Base-by-base conservation (phyloP, 64 coral and sea anemone species). In the Porites australiensis region DNA sequence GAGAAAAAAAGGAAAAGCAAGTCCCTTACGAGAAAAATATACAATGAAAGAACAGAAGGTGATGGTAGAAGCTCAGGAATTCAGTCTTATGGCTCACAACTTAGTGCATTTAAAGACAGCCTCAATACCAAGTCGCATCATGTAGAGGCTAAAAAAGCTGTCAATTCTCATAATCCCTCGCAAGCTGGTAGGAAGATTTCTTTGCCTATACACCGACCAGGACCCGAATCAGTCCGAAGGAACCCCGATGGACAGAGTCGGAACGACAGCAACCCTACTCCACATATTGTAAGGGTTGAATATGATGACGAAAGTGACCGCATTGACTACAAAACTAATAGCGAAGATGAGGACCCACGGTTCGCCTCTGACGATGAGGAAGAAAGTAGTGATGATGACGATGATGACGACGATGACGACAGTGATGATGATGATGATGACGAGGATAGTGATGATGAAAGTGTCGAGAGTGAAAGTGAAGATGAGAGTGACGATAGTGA, bases 41-140 rank as follows among this genome's bases (percentile, higher is more conserved):
- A 68, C 11, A 53, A 48, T 10, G 71, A 93, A 14, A 87, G 91
- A 85, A 93, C 91, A 54, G 91, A 83, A 16, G 91, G 19, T 3
- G 91, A 93, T 87, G 91, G 91, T 16, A 50, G 70, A 86, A 93
- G 91, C 81, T 84, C 81, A 50, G 81, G 81, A n/a, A 67, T 83
- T 67, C 81, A 83, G 4, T 83, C 81, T 50, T 83, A 67, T 63
- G 81, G 81, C 62, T 83, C 81, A 20, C 81, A 83, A 68, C 45
- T 67, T 19, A 83, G 63, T 83, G 81, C 44, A 20, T 83, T 68
- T 46, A 83, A 83, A 22, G 81, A 83, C 45, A 83, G 37, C 46
- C 63, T 83, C 13, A 14, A 50, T 68, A 46, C 19, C 1, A 65
- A 83, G 37, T 66, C 16, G 12, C 46, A 83, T 8, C 43, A 83